phyloP scores from a whole-genome alignment of 2,113 vertebrate genomes.

The Hemiscyllium ocellatum region DNA sequence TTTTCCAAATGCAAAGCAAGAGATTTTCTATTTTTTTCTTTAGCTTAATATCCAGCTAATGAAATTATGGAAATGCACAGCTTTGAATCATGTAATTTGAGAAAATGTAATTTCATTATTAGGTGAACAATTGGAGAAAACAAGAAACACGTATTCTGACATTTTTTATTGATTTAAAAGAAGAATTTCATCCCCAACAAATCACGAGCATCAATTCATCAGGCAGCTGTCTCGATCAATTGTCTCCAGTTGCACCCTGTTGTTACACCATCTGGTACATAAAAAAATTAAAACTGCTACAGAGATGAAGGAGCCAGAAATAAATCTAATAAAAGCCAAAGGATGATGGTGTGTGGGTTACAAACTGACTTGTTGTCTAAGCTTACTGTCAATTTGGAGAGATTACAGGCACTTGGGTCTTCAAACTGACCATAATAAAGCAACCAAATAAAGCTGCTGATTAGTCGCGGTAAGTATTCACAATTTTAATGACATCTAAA shows the following conservation, averaged over 20 bases:
- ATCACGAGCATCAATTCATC: background rate
- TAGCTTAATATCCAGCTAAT: background rate
- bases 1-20: background rate
- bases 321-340: background rate
- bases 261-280: background rate
- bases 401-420: background rate
- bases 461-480: background rate
- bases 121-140: background rate
- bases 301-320: background rate
- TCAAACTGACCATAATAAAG: background rate
- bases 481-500: background rate
- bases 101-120: background rate
- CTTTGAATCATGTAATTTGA: background rate
- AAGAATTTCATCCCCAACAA: background rate
- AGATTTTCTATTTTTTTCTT: background rate
- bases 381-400: constrained; percentile 3
- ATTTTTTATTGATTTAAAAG: background rate
- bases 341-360: background rate
- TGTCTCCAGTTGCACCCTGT: background rate
- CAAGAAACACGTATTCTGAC: background rate
- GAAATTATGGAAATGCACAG: background rate
- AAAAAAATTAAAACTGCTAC: constrained; percentile 5
- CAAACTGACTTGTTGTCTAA: background rate
- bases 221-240: background rate
- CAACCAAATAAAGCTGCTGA: background rate